Conservation (phyloP, 64 coral and sea anemone species). For the Porites australiensis region DNA sequence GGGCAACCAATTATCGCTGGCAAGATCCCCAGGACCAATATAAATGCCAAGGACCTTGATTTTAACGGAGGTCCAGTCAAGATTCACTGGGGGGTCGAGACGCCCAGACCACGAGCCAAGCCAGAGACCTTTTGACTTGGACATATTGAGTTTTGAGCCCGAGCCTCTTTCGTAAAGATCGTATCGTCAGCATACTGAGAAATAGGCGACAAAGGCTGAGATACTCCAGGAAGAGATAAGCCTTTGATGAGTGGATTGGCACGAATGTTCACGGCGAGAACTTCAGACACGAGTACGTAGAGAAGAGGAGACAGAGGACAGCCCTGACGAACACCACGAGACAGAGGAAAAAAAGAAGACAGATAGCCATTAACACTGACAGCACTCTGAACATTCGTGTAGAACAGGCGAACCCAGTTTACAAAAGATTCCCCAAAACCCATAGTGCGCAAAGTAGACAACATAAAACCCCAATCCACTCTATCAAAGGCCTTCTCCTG, state of each 20-base stretch:
- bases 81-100: neutral
- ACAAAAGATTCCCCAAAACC: conserved; percentile 17
- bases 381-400: conserved; percentile 10
- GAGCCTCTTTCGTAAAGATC: conserved; percentile 8
- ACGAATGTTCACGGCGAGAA: conserved; percentile 12
- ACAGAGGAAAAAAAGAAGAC: neutral
- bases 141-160: neutral
- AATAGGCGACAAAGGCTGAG: neutral
- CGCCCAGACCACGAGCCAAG: neutral
- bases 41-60: neutral
- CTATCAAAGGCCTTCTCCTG: conserved; percentile 67
- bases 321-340: conserved; percentile 66
- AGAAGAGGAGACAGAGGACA: conserved; percentile 19
- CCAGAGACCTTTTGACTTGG: conserved; percentile 23
- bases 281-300: conserved; percentile 28
- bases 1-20: neutral
- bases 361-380: conserved; percentile 42
- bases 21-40: neutral
- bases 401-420: neutral
- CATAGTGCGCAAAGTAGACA: neutral
- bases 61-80: neutral
- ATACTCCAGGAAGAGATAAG: neutral
- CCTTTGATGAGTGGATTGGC: neutral
- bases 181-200: conserved; percentile 52
- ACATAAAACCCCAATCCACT: conserved; percentile 9